Evolutionary conservation across 53 echinoderm and acorn worm species (phyloP), one percentile per base, ranked within the genome.

Genomic region (Pentamera pediparva): DNA sequence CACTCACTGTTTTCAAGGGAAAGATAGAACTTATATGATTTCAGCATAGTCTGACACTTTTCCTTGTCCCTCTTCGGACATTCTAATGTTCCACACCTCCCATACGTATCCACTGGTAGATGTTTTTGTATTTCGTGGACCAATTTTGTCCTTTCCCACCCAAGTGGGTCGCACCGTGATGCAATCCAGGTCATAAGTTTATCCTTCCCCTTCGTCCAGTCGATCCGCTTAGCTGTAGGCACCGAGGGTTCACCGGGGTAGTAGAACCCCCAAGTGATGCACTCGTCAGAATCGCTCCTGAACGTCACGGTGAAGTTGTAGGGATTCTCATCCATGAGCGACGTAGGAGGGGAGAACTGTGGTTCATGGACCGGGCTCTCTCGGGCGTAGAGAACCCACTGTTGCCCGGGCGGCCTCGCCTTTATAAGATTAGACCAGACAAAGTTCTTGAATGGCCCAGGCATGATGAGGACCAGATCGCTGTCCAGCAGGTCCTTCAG

Each of bases 291-390:
- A 40, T 78, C 84, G 10, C 78, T 50, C 30, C 84, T 21, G 27
- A 32, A 78, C 13, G 84, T 84, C 59, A 71, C 71, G 25, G 78
- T 78, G 24, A 84, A 78, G 50, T 84, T 84, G 37, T 84, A 84
- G 2, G 84, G 84, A 48, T 84, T 84, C 22, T 78, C 84, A 15
- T 39, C 19, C 33, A 71, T 71, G 2, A 84, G 17, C 0, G 50
- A 19, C 11, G 36, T 2, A 0, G 84, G 84, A 17, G 84, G 84
- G 0, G 84, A 40, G 36, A 84, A 78, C 47, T 84, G 84, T n/a
- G 84, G 84, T 49, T 84, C 84, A 62, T 84, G 84, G 6, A 84
- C 78, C 24, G 84, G 84, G 72, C 84, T 84, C 48, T 84, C 84
- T 62, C 60, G 77, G 4, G 84, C 50, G 33, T 84, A 84, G 9